Conservation (phyloP, 2,113 vertebrate species). For the Ceyx cyanopectus region DNA sequence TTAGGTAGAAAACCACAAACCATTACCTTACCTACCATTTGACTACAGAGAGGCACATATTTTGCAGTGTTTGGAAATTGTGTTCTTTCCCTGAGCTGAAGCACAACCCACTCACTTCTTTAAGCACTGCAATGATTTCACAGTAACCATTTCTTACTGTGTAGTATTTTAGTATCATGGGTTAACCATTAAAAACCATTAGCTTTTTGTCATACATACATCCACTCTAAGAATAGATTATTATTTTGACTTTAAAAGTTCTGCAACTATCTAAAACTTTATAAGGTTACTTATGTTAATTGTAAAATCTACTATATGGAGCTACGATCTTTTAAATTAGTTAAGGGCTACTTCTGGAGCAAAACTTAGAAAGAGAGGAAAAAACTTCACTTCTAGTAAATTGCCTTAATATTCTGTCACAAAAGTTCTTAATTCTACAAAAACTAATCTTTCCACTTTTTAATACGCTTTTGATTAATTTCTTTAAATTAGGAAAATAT, state of each 20-base stretch:
- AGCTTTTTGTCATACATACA: not conserved
- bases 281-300: not conserved
- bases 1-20: not conserved
- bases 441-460: not conserved
- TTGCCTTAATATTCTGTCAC: not conserved
- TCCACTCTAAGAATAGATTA: not conserved
- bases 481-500: not conserved
- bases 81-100: not conserved
- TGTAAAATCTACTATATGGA: not conserved
- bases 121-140: not conserved
- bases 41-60: not conserved
- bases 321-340: not conserved
- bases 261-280: not conserved
- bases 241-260: conserved; percentile 2
- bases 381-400: not conserved
- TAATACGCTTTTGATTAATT: not conserved
- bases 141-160: not conserved
- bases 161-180: not conserved
- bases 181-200: not conserved
- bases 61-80: not conserved
- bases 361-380: not conserved
- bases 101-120: not conserved
- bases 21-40: not conserved
- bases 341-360: not conserved
- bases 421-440: not conserved